Evolutionary conservation across 1,140 invertebrate genomes (phyloP), one percentile per base, ranked within the genome.

Genomic region (Heliconius melpomene): DNA sequence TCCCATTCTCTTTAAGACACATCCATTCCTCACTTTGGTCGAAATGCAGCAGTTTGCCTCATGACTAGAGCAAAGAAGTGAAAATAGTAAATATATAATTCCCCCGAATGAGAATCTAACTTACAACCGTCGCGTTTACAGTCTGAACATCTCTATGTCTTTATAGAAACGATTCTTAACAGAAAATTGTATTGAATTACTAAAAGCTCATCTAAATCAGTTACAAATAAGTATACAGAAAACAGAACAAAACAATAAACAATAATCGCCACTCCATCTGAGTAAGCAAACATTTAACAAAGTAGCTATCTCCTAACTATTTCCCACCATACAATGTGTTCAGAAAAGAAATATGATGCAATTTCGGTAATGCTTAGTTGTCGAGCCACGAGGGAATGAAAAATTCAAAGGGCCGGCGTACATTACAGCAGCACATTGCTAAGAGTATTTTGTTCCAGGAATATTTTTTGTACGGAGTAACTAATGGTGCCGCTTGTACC

Each of bases 281-380:
- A 83, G 82, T 78, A 75, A 82, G 80, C 77, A 83, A 86, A 85
- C 85, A 82, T 85, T 86, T 81, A 82, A 81, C 86, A 85, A 89
- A 92, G 83, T 85, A 87, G 85, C 88, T 87, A 92, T 91, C 87
- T 85, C 87, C 87, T 88, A 88, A 93, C 91, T 94, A 92, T 91
- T 92, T 91, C 84, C 87, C 86, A 86, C 83, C 86, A 83, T 83
- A 79, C 87, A 91, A 88, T 90, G 90, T 91, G 90, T 88, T 89
- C 86, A 83, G 89, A 90, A 90, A 92, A 94, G 91, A 94, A 93
- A 93, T 94, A 94, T 94, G 91, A 93, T 89, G 93, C 92, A 94
- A 94, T 94, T 94, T 93, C 87, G 89, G 91, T 94, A 93, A 94
- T 94, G 93, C 89, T 91, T 89, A 93, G 91, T 93, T 93, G 91